phyloP scores from a whole-genome alignment of 2,888 invertebrate genomes.

The Falcaria lacertinaria region DNA sequence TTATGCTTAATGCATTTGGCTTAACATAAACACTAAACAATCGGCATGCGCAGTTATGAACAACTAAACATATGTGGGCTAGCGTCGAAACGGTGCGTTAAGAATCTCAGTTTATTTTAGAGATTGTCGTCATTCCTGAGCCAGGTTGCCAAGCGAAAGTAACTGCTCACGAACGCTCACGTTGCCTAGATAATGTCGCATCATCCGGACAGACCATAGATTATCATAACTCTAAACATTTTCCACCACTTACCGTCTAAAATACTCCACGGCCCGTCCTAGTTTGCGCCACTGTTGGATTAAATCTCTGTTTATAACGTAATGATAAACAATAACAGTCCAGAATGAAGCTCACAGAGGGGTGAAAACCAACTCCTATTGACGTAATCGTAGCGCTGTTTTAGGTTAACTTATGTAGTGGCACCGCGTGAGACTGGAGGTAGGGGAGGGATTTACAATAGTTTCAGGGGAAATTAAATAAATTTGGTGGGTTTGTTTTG shows the following conservation, averaged over 20 bases:
- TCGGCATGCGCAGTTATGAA: conserved; percentile 16
- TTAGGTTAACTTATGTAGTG: conserved; percentile 34
- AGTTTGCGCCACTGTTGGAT: conserved; percentile 38
- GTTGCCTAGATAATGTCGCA: conserved; percentile 44
- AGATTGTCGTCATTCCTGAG: conserved; percentile 62
- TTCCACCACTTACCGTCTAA: conserved; percentile 50
- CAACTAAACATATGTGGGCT: conserved; percentile 18
- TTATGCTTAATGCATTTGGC: conserved; percentile 14
- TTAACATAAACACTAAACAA: conserved; percentile 19
- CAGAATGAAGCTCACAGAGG: conserved; percentile 17
- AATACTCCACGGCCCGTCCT: conserved; percentile 28
- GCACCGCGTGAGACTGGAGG: conserved; percentile 24
- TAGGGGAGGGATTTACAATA: conserved; percentile 23
- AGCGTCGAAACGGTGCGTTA: conserved; percentile 40
- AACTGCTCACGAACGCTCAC: conserved; percentile 40
- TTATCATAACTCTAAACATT: conserved; percentile 27
- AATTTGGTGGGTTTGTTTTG: conserved; percentile 56
- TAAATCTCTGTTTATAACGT: conserved; percentile 28
- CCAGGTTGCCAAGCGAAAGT: conserved; percentile 54
- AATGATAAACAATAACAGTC: conserved; percentile 55
- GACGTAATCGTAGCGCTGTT: conserved; percentile 42
- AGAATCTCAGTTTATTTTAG: conserved; percentile 64
- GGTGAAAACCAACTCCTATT: conserved; percentile 35
- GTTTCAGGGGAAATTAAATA: conserved; percentile 29
- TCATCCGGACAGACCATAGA: conserved; percentile 12